These are phyloP conservation scores for Nycteola revayana DNA, from an alignment of 2,888 invertebrate genomes.

Conservation along the genomic window DNA sequence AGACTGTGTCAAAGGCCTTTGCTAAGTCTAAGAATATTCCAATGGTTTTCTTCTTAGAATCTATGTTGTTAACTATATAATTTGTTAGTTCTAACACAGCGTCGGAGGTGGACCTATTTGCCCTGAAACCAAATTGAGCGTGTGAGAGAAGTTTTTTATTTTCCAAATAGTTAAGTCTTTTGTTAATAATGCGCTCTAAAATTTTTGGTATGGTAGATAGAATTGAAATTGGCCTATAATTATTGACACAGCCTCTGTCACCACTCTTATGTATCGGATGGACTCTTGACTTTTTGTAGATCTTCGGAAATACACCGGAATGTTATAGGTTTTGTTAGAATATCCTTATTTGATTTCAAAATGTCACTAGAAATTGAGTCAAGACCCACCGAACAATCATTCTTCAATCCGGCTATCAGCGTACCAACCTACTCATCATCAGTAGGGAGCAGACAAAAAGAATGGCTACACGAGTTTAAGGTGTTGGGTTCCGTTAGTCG, in stretches of 20 bases:
- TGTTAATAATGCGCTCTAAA: constrained; percentile 1
- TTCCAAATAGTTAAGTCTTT: constrained; percentile 1
- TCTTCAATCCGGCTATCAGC: constrained; percentile 1
- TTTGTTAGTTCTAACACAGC: constrained; percentile 1
- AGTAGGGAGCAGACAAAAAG: constrained; percentile 1
- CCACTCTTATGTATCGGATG: constrained; percentile 4
- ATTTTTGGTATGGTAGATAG: not conserved
- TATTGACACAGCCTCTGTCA: constrained; percentile 4
- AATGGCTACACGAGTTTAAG: not conserved
- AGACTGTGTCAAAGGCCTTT: constrained; percentile 1
- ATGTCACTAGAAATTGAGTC: not conserved
- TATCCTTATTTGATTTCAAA: constrained; percentile 4
- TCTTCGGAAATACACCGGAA: constrained; percentile 1
- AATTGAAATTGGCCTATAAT: too few relatives aligned
- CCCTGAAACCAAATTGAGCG: constrained; percentile 1
- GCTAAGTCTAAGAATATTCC: constrained; percentile 2
- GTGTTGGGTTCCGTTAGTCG: not conserved
- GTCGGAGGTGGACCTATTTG: constrained; percentile 1
- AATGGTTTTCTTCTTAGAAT: not conserved
- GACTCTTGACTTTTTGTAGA: constrained; percentile 2
- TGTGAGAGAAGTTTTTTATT: not conserved
- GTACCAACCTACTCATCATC: constrained; percentile 1
- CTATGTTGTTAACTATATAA: not conserved
- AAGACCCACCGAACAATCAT: constrained; percentile 1
- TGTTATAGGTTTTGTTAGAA: constrained; percentile 3